These are phyloP conservation scores for Regulus satrapa DNA, from an alignment of 2,113 vertebrate species.

Conservation along the genomic window DNA sequence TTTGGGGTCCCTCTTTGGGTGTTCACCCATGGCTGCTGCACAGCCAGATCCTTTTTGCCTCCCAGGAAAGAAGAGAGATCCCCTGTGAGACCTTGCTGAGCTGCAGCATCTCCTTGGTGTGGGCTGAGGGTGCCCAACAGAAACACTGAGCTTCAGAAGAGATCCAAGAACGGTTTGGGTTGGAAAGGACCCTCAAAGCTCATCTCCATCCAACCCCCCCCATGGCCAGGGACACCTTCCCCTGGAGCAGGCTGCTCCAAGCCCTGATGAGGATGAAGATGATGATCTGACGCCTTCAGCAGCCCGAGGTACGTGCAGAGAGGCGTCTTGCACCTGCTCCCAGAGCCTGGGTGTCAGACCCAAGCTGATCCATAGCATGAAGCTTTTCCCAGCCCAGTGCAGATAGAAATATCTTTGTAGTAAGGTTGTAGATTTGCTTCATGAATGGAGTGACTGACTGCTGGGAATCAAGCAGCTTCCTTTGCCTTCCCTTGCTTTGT, in stretches of 20 bases:
- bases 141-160: not conserved
- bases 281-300: not conserved
- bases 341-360: rapidly evolving
- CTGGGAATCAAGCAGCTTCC: not conserved
- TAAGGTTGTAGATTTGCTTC: not conserved
- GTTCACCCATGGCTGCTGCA: not conserved
- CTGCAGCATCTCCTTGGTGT: not conserved
- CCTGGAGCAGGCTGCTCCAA: not conserved
- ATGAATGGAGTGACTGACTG: not conserved
- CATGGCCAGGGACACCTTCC: not conserved
- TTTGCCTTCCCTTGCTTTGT: not conserved
- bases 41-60: not conserved
- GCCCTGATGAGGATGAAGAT: too few species aligned
- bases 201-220: not conserved
- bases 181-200: not conserved
- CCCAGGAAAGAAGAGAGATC: not conserved
- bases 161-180: not conserved
- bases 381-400: not conserved
- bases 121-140: rapidly evolving
- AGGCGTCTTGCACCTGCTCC: not conserved
- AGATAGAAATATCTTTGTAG: not conserved
- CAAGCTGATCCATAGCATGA: not conserved
- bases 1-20: not conserved
- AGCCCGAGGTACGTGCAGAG: rapidly evolving
- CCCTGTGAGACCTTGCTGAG: not conserved